Evolutionary conservation across 2,113 vertebrate genomes (phyloP).

Genomic region (Taurulus bubalis): DNA sequence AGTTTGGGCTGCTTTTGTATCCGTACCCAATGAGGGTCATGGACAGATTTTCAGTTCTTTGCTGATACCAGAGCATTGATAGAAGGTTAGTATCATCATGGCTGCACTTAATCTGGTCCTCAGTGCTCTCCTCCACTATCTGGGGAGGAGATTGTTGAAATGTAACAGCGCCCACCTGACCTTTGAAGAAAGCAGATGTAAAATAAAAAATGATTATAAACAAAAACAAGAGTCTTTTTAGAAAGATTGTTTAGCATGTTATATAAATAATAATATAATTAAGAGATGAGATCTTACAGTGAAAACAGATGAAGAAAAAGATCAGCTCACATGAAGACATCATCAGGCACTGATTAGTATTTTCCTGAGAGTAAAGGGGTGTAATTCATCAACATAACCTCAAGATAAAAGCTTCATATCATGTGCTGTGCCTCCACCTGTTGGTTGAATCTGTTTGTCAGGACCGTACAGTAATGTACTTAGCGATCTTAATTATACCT

Average conservation of each 20-base stretch:
- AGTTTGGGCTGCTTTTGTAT: accelerated
- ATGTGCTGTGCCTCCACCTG: constrained; percentile 53
- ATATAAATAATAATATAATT: neutral
- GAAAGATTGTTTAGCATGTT: accelerated
- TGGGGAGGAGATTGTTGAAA: constrained; percentile 45
- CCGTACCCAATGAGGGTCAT: constrained; percentile 71
- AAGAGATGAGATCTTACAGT: constrained; percentile 40
- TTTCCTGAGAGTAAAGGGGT: neutral
- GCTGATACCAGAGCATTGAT: constrained; percentile 73
- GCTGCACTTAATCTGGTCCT: constrained; percentile 55
- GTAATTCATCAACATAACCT: neutral
- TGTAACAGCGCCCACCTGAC: constrained; percentile 17
- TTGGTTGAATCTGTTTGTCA: constrained; percentile 10
- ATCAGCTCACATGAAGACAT: neutral
- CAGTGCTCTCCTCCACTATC: neutral
- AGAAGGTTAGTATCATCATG: neutral
- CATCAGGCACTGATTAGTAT: neutral
- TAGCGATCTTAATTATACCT: neutral
- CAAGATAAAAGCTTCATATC: constrained; percentile 9
- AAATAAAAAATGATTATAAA: neutral
- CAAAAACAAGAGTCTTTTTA: neutral
- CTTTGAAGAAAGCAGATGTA: constrained; percentile 35
- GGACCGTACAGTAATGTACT: neutral
- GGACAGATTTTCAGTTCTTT: neutral
- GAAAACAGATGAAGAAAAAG: neutral